These are phyloP conservation scores for Acronicta aceris DNA, from an alignment of 2,888 invertebrate genomes.

Conservation along the genomic window DNA sequence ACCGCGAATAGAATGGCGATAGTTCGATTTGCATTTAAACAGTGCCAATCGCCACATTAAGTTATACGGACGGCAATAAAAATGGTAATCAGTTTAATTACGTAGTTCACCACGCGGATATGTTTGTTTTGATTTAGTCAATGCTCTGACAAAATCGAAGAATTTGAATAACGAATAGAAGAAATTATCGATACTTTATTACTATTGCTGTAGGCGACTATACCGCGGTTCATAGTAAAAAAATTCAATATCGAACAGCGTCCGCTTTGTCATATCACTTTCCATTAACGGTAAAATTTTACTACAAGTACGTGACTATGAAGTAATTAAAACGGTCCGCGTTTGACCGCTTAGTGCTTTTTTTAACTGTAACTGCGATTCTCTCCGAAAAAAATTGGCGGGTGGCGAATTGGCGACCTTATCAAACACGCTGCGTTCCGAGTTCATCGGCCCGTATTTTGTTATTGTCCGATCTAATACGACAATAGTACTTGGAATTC, in stretches of 20 bases:
- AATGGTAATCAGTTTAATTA: constrained; percentile 58
- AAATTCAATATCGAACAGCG: constrained; percentile 61
- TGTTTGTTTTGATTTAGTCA: constrained; percentile 59
- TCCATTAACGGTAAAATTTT: constrained; percentile 83
- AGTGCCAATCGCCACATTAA: constrained; percentile 53
- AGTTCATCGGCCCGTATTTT: constrained; percentile 71
- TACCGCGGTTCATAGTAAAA: constrained; percentile 42
- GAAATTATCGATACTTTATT: background rate
- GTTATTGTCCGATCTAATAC: constrained; percentile 62
- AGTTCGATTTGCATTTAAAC: constrained; percentile 63
- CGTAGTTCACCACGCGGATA: constrained; percentile 47
- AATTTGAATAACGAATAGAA: background rate
- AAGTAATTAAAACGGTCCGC: constrained; percentile 87
- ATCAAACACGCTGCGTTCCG: constrained; percentile 74
- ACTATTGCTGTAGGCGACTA: constrained; percentile 15
- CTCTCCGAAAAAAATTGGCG: constrained; percentile 71
- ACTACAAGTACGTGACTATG: constrained; percentile 81
- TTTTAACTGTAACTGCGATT: constrained; percentile 81
- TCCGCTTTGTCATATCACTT: constrained; percentile 81
- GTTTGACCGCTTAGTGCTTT: constrained; percentile 73
- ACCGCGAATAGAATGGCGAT: constrained; percentile 60
- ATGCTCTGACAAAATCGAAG: constrained; percentile 4
- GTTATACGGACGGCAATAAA: constrained; percentile 54
- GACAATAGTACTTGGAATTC: constrained; percentile 48
- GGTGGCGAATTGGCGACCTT: constrained; percentile 81